These are phyloP conservation scores for Pachydiplax longipennis DNA, from an alignment of 2,888 invertebrate genomes.

Conservation along the genomic window DNA sequence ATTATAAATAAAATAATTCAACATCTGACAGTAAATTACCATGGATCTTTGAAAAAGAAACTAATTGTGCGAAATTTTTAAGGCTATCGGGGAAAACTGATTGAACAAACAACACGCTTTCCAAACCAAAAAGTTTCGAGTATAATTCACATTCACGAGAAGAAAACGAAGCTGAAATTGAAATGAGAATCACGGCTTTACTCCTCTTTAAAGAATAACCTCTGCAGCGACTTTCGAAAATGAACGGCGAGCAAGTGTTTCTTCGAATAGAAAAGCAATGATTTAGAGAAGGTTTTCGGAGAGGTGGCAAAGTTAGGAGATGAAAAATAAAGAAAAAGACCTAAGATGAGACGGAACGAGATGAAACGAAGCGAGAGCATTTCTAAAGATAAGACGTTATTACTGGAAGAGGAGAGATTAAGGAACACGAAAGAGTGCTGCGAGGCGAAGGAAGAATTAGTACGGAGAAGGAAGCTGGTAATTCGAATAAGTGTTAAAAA, in stretches of 20 bases:
- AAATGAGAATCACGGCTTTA: background rate
- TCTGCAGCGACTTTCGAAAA: background rate
- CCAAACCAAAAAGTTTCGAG: too few relatives aligned
- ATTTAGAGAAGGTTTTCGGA: background rate
- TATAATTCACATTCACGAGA: background rate
- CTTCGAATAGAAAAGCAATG: background rate
- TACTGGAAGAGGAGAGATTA: background rate
- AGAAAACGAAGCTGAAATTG: background rate
- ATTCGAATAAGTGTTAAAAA: too few relatives aligned
- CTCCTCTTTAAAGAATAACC: background rate
- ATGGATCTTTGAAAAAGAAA: too few relatives aligned
- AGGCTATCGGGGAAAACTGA: too few relatives aligned
- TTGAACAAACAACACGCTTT: too few relatives aligned
- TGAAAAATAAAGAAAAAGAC: background rate
- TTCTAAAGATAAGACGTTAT: constrained; percentile 22
- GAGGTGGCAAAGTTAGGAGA: background rate
- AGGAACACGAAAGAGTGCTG: background rate
- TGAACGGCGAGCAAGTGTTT: background rate
- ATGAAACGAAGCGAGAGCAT: constrained; percentile 11
- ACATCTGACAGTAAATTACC: too few relatives aligned
- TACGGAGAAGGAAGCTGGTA: too few relatives aligned
- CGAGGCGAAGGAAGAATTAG: too few relatives aligned
- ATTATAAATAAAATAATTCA: too few relatives aligned
- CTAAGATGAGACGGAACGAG: background rate
- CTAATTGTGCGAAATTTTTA: too few relatives aligned